Evolutionary conservation across 1,140 invertebrate species (phyloP).

Genomic region (Diachasma alloeum): DNA sequence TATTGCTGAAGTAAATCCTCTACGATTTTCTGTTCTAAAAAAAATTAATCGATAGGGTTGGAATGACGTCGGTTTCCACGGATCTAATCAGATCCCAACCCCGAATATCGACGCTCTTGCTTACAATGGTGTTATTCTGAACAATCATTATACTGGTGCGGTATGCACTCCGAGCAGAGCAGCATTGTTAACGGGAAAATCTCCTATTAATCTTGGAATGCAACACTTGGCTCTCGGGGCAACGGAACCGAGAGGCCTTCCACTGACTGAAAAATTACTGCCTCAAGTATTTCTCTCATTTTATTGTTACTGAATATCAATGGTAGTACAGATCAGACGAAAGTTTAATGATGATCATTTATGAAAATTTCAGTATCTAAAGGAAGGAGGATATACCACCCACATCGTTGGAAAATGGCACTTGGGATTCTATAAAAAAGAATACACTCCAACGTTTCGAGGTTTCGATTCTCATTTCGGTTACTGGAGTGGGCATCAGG

Average conservation of each 20-base stretch:
- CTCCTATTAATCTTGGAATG: slow-evolving; percentile 63
- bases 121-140: slow-evolving; percentile 69
- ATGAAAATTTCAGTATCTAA: slow-evolving; percentile 48
- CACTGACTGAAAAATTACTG: neutral
- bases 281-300: neutral
- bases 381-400: slow-evolving; percentile 70
- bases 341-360: neutral
- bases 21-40: too few species aligned
- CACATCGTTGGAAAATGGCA: slow-evolving; percentile 80
- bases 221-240: neutral
- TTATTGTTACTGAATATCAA: too few species aligned
- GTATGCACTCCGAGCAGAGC: slow-evolving; percentile 71
- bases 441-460: slow-evolving; percentile 70
- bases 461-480: slow-evolving; percentile 77
- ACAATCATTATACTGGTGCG: slow-evolving; percentile 69
- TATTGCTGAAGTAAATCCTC: too few species aligned
- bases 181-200: slow-evolving; percentile 71
- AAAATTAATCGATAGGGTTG: slow-evolving; percentile 71
- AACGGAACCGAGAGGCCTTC: neutral
- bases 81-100: slow-evolving; percentile 72
- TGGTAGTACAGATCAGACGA: too few species aligned
- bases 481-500: slow-evolving; percentile 70
- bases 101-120: slow-evolving; percentile 75
- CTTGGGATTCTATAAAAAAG: slow-evolving; percentile 68
- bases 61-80: slow-evolving; percentile 79